Evolutionary conservation across 2,888 invertebrate genomes (phyloP), one percentile per base, ranked within the genome.

Genomic region (Polydrusus tereticollis): DNA sequence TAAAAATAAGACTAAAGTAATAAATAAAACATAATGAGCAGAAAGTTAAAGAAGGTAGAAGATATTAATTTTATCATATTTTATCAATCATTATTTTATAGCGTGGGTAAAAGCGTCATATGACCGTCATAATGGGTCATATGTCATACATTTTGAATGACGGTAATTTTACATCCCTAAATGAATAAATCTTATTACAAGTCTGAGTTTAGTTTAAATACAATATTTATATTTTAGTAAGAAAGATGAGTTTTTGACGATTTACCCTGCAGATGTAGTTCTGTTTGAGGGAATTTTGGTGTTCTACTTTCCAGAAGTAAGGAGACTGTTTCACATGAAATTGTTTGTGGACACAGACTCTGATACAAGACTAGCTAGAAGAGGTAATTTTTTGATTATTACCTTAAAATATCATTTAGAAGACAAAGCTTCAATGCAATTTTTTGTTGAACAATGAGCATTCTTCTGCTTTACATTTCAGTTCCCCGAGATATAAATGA

Each of bases 321-420:
- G 98, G 62, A 94, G 98, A 73, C 87, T 98, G 71, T 99, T 99
- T 87, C 96, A 99, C 86, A 98, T 99, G 97, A 99, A 99, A 86
- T 88, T 99, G 41, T 99, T 99, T 87, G 99, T 99, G 2, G 99
- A 99, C 84, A 98, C 98, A 0, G 99, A 99, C 87, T 98, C 99
- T 0, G 99, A 99, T 85, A 99, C 98, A 0, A 89, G 99, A 82
- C 88, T 99, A 20, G 97, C 98, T 0, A 89, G 99, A 80, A 89
- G 99, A 91, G 98, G 98, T 98, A 85, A 83, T 14, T 41, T 16
- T 14, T 14, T 14, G 2, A 14, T 38, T 38, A 14, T 38, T 26
- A n/a, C 26, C 7, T 26, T 5, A 26, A 26, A 26, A 7, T 26
- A 5, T 26, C 7, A 7, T 7, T 16, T 4, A 16, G 2, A 41